Percentiles rank a stretch among this genome's conserved stretches.
Evolutionary conservation across 2,888 invertebrate genomes (phyloP).

Genomic region (Hanleya hanleyi): DNA sequence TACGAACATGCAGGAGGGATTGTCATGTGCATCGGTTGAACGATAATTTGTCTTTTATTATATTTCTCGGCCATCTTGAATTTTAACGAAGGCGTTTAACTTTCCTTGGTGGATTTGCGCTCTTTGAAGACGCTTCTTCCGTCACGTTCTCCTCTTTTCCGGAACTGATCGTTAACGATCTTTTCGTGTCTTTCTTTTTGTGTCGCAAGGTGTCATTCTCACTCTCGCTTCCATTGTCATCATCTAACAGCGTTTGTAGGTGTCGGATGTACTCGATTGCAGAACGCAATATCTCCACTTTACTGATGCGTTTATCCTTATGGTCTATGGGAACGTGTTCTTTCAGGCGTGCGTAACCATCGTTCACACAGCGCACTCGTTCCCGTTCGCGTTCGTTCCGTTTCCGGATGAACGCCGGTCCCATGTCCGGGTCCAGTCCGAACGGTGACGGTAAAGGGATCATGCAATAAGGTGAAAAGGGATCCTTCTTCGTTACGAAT

Average conservation of each 20-base stretch:
- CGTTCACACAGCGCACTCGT: conserved; percentile 71
- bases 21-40: too few relatives aligned
- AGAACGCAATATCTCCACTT: conserved; percentile 70
- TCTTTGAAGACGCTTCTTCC: too few relatives aligned
- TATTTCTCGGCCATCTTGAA: too few relatives aligned
- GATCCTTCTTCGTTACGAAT: conserved; percentile 42
- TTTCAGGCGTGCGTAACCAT: conserved; percentile 66
- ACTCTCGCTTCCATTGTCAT: too few relatives aligned
- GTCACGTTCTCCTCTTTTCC: too few relatives aligned
- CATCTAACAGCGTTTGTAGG: conserved; percentile 48
- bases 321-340: conserved; percentile 66
- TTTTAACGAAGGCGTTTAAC: too few relatives aligned
- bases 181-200: too few relatives aligned
- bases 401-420: conserved; percentile 66
- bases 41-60: too few relatives aligned
- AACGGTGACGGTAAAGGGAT: conserved; percentile 66
- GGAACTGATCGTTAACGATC: too few relatives aligned
- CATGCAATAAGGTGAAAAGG: conserved; percentile 64
- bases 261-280: conserved; percentile 71
- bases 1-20: too few relatives aligned
- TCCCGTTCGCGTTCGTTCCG: conserved; percentile 72
- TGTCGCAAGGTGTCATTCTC: too few relatives aligned
- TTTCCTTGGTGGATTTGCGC: too few relatives aligned
- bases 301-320: conserved; percentile 71
- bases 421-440: conserved; percentile 49